A percentile compares a stretch with the other conserved stretches of the same genome.
These are phyloP conservation scores for Caloenas nicobarica DNA, from an alignment of 2,113 vertebrate genomes.

Conservation along the genomic window DNA sequence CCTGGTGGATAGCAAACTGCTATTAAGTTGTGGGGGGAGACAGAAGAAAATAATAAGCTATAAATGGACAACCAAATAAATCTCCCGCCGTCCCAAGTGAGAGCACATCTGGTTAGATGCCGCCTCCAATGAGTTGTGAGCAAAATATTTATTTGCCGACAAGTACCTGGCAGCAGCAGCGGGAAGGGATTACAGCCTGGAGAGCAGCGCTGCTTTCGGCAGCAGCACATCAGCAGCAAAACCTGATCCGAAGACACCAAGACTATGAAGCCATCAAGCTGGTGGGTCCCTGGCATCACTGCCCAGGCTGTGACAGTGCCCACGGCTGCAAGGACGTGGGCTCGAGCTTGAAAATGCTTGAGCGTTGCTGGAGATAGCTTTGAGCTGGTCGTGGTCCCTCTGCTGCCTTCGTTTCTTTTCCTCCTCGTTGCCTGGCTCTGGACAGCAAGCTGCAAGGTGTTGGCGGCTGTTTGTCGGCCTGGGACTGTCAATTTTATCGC, in stretches of 20 bases:
- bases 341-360: not conserved
- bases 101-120: conserved; percentile 63
- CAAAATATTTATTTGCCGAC: conserved; percentile 51
- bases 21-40: not conserved
- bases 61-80: conserved; percentile 60
- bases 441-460: not conserved
- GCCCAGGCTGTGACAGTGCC: not conserved
- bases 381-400: not conserved
- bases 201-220: not conserved
- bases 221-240: not conserved
- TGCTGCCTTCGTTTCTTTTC: not conserved
- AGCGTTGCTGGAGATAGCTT: not conserved
- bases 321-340: not conserved
- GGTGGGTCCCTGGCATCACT: not conserved
- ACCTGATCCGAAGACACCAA: not conserved
- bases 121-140: conserved; percentile 62
- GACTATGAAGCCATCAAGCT: not conserved
- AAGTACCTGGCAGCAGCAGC: not conserved
- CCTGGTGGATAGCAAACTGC: conserved; percentile 68
- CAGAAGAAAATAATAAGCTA: conserved; percentile 18
- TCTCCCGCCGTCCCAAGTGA: conserved; percentile 21
- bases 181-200: not conserved
- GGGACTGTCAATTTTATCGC: not conserved
- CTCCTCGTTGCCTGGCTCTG: not conserved
- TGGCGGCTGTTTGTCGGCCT: not conserved